Base-by-base conservation (phyloP, 2,113 vertebrate species). In the Notarius quadriscutis region DNA sequence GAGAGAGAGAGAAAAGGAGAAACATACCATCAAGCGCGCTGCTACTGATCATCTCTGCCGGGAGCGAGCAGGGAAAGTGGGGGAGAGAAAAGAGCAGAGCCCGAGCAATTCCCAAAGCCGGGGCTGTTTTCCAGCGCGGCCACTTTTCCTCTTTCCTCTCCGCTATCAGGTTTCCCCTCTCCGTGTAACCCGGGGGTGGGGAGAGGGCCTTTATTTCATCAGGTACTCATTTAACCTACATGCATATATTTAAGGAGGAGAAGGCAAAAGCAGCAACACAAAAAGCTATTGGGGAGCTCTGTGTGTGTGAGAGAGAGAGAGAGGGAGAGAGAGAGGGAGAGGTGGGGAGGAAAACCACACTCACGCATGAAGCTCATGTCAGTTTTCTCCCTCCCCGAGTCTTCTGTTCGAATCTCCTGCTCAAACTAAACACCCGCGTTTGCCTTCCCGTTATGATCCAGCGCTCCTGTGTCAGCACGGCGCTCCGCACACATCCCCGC, bases 11-110 rank as follows among this genome's bases (percentile, higher is more conserved):
- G 1, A 67, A 91, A 93, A 96, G 97, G 97, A 96, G 94, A 93
- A 94, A 98, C 98, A 92, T 99, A 99, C 98, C 98, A 98, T 99
- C 98, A 96, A 99, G 96, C 97, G 96, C 97, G 97, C 95, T 97
- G 97, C 97, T 98, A 96, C 97, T 97, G 97, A 99, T 98, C 98
- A 99, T 99, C 97, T 98, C 98, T 97, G 97, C 97, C 96, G 96
- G 97, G 96, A 92, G 94, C 92, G 93, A 91, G 87, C 83, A 41
- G 83, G 77, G 79, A 71, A 85, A 88, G 77, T 17, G 60, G 71
- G 60, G 60, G 63, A 67, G 81, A 77, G 84, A 71, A 85, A 75
- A 69, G 95, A 96, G 96, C 96, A 97, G 96, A 97, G 97, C 96
- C 97, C 96, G 95, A 96, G 96, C 96, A 99, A 99, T 99, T 99